Conservation (phyloP, 1,140 invertebrate species). For the Pemphigus obesinymphae region DNA sequence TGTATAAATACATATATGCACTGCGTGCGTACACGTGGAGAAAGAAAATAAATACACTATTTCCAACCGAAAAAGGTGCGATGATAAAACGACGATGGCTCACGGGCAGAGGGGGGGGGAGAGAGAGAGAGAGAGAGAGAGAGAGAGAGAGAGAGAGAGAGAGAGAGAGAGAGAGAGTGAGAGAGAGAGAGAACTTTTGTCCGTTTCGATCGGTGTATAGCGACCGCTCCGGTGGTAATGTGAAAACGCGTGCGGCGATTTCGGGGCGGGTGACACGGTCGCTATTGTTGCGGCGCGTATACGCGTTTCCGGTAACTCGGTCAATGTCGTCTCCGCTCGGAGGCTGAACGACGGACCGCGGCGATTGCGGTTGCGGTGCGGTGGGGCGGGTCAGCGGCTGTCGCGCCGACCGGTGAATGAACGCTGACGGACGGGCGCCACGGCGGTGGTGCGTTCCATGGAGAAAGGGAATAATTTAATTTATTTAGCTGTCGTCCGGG, state of each 20-base stretch:
- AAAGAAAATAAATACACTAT: background rate
- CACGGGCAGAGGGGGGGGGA: too few species aligned
- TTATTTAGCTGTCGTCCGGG: too few species aligned
- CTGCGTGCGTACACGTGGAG: background rate
- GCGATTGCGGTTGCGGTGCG: too few species aligned
- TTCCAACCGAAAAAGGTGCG: background rate
- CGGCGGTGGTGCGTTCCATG: too few species aligned
- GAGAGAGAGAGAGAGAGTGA: background rate
- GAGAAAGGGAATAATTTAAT: too few species aligned
- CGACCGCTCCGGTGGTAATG: background rate
- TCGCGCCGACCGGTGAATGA: background rate
- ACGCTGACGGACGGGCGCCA: background rate
- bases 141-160: background rate
- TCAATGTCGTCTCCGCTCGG: background rate
- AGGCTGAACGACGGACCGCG: background rate
- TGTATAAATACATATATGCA: background rate
- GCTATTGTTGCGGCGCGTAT: background rate
- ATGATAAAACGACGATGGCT: too few species aligned
- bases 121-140: background rate
- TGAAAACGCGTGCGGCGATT: background rate
- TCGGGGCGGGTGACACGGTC: background rate
- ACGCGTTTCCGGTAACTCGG: slow-evolving; percentile 11
- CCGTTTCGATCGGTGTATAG: background rate
- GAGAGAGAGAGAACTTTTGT: background rate
- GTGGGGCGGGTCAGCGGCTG: background rate